phyloP scores from a whole-genome alignment of 1,140 invertebrate species.

The Coenobita brevimanus region DNA sequence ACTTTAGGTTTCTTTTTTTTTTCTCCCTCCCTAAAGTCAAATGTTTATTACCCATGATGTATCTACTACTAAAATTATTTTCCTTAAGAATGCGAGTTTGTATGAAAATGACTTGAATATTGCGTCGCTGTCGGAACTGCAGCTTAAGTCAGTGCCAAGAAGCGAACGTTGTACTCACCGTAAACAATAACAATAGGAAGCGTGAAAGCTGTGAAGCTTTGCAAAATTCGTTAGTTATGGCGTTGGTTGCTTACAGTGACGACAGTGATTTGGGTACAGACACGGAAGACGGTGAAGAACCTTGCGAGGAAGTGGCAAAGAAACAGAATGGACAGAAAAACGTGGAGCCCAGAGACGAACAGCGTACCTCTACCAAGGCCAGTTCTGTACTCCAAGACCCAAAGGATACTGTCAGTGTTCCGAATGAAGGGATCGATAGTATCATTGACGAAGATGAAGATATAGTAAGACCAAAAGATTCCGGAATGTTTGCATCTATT shows the following conservation, averaged over 20 bases:
- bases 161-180: too few relatives aligned
- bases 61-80: too few relatives aligned
- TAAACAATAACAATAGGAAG: not conserved
- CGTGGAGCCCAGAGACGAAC: too few relatives aligned
- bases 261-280: constrained; percentile 53
- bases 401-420: not conserved
- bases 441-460: constrained; percentile 43
- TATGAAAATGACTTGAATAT: too few relatives aligned
- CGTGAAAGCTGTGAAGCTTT: not conserved
- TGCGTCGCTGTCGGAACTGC: too few relatives aligned
- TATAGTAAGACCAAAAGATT: not conserved
- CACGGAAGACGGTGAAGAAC: constrained; percentile 41
- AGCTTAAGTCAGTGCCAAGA: too few relatives aligned
- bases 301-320: not conserved
- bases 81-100: too few relatives aligned
- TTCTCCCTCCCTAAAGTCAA: too few relatives aligned
- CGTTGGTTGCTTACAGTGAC: constrained; percentile 52
- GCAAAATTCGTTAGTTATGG: constrained; percentile 13
- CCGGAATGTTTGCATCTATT: constrained; percentile 23
- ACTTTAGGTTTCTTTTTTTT: too few relatives aligned
- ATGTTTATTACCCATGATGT: too few relatives aligned
- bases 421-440: not conserved
- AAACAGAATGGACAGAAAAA: too few relatives aligned
- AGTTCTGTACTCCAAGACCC: not conserved
- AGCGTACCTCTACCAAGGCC: not conserved